Conservation (phyloP, 1,140 invertebrate species). For the Drosophila rufa region DNA sequence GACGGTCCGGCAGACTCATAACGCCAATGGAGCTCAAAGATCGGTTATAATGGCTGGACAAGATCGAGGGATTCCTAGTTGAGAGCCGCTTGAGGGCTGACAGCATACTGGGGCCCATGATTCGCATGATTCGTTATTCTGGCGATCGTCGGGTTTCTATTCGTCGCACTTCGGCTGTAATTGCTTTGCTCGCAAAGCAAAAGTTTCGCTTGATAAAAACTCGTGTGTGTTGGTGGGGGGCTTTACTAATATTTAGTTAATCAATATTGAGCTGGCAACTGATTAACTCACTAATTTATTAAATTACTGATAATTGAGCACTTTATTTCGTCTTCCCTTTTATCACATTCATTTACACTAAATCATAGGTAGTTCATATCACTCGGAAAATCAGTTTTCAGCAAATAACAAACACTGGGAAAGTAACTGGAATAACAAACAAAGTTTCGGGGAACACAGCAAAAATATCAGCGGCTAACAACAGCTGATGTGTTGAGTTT, state of each 20-base stretch:
- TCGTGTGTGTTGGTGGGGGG: not conserved
- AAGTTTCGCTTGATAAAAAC: constrained; percentile 9
- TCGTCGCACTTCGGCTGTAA: constrained; percentile 15
- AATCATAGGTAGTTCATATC: constrained; percentile 25
- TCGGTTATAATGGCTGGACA: constrained; percentile 8
- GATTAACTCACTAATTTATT: constrained; percentile 28
- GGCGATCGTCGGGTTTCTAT: constrained; percentile 5
- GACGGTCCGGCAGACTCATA: constrained; percentile 67
- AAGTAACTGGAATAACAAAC: constrained; percentile 20
- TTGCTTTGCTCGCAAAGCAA: not conserved
- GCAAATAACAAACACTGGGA: constrained; percentile 4
- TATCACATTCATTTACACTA: constrained; percentile 31
- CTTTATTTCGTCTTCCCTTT: constrained; percentile 11
- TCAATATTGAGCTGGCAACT: constrained; percentile 12
- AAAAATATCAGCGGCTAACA: constrained; percentile 7
- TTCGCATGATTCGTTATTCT: constrained; percentile 50
- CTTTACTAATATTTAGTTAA: constrained; percentile 14
- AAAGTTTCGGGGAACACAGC: constrained; percentile 11
- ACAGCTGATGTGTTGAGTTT: constrained; percentile 43
- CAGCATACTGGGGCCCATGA: constrained; percentile 63
- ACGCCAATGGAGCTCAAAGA: constrained; percentile 16
- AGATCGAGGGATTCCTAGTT: constrained; percentile 15
- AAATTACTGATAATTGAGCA: constrained; percentile 46
- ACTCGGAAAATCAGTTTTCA: not conserved
- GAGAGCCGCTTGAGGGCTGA: constrained; percentile 58